phyloP scores from a whole-genome alignment of 2,797 vertebrate species.

The Galago senegalensis region DNA sequence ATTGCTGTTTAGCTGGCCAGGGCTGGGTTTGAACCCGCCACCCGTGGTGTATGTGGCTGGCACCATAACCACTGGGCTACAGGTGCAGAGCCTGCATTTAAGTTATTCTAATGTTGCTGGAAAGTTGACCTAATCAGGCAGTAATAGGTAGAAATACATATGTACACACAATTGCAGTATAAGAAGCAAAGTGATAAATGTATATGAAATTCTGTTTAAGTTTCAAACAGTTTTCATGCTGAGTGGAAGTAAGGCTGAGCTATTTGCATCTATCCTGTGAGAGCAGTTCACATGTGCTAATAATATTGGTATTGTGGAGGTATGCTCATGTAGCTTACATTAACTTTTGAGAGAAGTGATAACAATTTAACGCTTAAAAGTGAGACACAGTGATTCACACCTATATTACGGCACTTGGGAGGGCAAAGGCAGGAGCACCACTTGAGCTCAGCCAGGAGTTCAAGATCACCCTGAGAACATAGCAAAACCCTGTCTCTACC shows the following conservation, averaged over 20 bases:
- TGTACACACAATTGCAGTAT: not conserved
- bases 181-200: not conserved
- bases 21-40: no score
- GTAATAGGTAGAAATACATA: not conserved
- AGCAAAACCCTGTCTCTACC: not conserved
- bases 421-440: not conserved
- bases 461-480: not conserved
- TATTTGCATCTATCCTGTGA: not conserved
- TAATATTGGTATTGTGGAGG: not conserved
- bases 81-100: no score
- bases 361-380: not conserved
- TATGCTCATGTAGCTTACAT: not conserved
- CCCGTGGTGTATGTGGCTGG: no score
- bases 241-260: not conserved
- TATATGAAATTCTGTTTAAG: not conserved
- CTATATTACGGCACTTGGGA: not conserved
- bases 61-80: no score
- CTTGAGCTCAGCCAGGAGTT: not conserved
- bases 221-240: not conserved
- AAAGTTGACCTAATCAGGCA: slow-evolving; percentile 33
- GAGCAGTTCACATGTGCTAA: not conserved
- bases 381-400: not conserved
- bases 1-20: no score
- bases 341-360: not conserved
- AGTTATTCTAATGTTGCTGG: not conserved